Evolutionary conservation across 2,888 invertebrate species (phyloP).

Genomic region (Xestia ashworthii): DNA sequence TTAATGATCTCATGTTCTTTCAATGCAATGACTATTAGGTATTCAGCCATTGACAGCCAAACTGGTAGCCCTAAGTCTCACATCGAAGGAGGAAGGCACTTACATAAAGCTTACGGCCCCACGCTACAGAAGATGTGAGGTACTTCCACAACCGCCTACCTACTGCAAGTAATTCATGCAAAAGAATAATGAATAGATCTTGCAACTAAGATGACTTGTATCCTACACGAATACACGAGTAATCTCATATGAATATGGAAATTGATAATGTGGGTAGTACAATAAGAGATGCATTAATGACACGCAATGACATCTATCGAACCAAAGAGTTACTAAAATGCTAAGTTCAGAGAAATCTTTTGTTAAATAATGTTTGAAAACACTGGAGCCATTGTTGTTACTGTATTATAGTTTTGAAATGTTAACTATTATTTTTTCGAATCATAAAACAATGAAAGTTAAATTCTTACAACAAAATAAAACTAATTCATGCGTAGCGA

Average conservation of each 20-base stretch:
- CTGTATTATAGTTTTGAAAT: not conserved
- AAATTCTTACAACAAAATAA: not conserved
- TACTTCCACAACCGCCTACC: conserved; percentile 3
- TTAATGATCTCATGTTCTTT: not conserved
- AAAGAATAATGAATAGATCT: conserved; percentile 42
- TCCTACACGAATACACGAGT: conserved; percentile 49
- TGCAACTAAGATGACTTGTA: conserved; percentile 48
- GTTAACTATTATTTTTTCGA: not conserved
- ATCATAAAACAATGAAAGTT: not conserved
- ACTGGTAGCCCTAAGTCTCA: conserved; percentile 16
- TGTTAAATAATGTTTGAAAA: not conserved
- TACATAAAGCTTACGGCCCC: not conserved
- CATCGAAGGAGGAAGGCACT: conserved; percentile 1
- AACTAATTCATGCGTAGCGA: conserved; percentile 15
- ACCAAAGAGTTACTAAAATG: conserved; percentile 8
- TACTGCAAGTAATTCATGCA: conserved; percentile 34
- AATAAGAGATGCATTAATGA: not conserved
- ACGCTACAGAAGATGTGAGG: not conserved
- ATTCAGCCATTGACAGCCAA: conserved; percentile 9
- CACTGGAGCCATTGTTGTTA: not conserved
- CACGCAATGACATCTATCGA: conserved; percentile 54
- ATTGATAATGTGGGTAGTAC: conserved; percentile 62
- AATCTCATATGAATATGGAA: conserved; percentile 53
- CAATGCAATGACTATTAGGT: not conserved
- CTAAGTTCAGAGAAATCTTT: not conserved